A percentile compares a stretch with the other conserved stretches of the same genome.
These are phyloP conservation scores for Andrena flavipes DNA, from an alignment of 2,888 invertebrate genomes.

Conservation along the genomic window DNA sequence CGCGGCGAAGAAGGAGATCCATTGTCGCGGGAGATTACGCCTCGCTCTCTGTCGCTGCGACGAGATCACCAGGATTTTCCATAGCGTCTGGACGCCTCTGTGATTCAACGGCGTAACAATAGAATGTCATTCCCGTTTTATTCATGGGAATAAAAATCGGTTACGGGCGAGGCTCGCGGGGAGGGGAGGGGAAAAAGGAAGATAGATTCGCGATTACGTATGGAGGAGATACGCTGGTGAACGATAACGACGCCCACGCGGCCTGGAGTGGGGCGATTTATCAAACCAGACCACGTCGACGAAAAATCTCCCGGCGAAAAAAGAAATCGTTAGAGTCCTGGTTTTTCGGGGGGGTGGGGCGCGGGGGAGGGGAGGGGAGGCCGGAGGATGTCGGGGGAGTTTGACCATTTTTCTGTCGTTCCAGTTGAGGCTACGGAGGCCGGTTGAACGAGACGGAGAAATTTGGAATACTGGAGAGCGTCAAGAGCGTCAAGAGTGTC, in stretches of 20 bases:
- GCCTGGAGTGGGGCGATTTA: slow-evolving; percentile 31
- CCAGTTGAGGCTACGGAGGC: slow-evolving; percentile 47
- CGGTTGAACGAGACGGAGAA: slow-evolving; percentile 23
- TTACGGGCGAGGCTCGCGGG: too few relatives aligned
- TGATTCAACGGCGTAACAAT: slow-evolving; percentile 26
- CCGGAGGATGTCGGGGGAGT: slow-evolving; percentile 5
- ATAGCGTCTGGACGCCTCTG: slow-evolving; percentile 15
- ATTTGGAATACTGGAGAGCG: slow-evolving; percentile 32
- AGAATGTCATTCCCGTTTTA: neutral
- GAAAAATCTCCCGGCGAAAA: slow-evolving; percentile 23
- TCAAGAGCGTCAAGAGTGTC: slow-evolving; percentile 52
- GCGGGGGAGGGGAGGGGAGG: neutral
- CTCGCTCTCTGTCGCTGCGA: slow-evolving; percentile 24
- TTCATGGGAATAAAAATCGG: neutral
- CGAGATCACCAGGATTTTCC: slow-evolving; percentile 54
- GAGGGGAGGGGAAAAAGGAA: neutral
- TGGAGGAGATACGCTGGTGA: slow-evolving; percentile 9
- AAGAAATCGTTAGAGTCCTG: slow-evolving; percentile 26
- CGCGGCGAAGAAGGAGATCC: slow-evolving; percentile 30
- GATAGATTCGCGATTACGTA: slow-evolving; percentile 29
- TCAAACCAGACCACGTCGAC: slow-evolving; percentile 39
- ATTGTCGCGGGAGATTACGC: slow-evolving; percentile 44
- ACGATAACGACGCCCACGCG: slow-evolving; percentile 46
- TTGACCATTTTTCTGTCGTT: slow-evolving; percentile 67
- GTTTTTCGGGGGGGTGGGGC: neutral